Evolutionary conservation across 1,140 invertebrate genomes (phyloP).

Genomic region (Caenorhabditis brenneri): DNA sequence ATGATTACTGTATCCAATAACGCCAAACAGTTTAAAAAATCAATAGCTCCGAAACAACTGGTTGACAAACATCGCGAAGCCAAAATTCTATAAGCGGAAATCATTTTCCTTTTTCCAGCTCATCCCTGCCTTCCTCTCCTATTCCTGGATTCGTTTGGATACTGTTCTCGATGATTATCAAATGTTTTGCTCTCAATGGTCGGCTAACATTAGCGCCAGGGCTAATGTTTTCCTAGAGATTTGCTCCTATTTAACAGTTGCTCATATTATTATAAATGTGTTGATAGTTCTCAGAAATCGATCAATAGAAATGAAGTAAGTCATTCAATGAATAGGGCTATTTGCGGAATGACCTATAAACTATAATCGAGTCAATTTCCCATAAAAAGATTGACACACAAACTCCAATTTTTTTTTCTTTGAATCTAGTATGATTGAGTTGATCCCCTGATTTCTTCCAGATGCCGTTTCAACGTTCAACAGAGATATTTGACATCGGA

Average conservation of each 20-base stretch:
- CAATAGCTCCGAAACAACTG: no score
- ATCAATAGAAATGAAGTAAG: neutral
- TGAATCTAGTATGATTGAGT: no score
- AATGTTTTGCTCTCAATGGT: slow-evolving; percentile 27
- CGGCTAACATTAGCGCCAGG: neutral
- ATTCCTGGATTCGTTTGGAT: neutral
- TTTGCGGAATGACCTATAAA: neutral
- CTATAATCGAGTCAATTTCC: no score
- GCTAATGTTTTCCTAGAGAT: neutral
- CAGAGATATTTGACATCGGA: slow-evolving; percentile 12
- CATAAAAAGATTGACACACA: no score
- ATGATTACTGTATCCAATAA: no score
- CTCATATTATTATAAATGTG: neutral
- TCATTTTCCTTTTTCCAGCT: neutral
- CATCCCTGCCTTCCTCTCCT: neutral
- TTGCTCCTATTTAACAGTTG: slow-evolving; percentile 18
- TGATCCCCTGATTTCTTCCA: neutral
- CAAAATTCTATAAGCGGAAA: no score
- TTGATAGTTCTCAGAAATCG: slow-evolving; percentile 4
- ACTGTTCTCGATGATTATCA: slow-evolving; percentile 15
- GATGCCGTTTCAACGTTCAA: slow-evolving; percentile 1
- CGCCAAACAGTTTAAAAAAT: no score
- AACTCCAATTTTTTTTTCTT: neutral
- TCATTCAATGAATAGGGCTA: no score
- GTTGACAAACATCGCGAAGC: no score